These are phyloP conservation scores for Megathymus violae DNA, from an alignment of 1,140 invertebrate genomes.

Conservation along the genomic window DNA sequence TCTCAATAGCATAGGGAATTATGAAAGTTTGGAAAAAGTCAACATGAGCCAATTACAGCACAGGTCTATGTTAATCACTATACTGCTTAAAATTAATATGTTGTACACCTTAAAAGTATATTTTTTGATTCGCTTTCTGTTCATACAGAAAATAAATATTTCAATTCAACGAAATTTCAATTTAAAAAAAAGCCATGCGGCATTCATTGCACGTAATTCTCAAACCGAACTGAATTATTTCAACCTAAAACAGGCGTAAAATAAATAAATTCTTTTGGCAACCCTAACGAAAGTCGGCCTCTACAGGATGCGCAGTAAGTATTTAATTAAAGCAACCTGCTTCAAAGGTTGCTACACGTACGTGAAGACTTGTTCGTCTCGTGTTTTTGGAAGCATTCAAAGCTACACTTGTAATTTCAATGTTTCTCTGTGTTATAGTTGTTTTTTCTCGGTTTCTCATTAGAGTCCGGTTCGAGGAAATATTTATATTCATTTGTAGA, in stretches of 20 bases:
- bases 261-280: constrained; percentile 8
- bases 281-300: not conserved
- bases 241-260: not conserved
- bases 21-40: no score
- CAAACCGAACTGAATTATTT: not conserved
- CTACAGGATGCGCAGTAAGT: constrained; percentile 4
- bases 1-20: no score
- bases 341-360: constrained; percentile 15
- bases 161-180: not conserved
- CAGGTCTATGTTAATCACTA: no score
- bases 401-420: constrained; percentile 4
- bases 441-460: not conserved
- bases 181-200: no score
- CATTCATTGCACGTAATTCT: not conserved
- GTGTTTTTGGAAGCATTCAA: constrained; percentile 20
- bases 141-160: no score
- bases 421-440: no score
- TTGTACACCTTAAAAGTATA: no score
- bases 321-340: constrained; percentile 30
- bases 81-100: no score
- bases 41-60: no score
- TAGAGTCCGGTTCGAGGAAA: constrained; percentile 1
- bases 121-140: no score
- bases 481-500: not conserved
- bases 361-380: constrained; percentile 9